These are phyloP conservation scores for Polyommatus iphigenia DNA, from an alignment of 2,888 invertebrate genomes.

Conservation along the genomic window DNA sequence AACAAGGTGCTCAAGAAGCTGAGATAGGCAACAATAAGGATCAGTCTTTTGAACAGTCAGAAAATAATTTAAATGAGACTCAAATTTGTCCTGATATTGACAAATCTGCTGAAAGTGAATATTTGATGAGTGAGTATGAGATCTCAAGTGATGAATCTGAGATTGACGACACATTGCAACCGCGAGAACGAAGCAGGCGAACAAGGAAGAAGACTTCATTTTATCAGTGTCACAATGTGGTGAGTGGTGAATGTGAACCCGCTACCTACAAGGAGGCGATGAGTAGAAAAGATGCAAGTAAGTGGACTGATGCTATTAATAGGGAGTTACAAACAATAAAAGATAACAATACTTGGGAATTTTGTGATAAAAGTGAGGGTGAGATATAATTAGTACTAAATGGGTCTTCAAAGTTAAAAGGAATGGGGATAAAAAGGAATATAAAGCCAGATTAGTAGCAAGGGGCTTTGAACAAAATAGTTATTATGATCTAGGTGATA, in stretches of 20 bases:
- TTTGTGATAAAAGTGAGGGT: not conserved
- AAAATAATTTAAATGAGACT: too few relatives aligned
- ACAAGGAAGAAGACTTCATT: not conserved
- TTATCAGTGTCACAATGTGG: not conserved
- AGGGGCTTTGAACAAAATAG: conserved; percentile 43
- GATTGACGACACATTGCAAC: too few relatives aligned
- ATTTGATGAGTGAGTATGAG: too few relatives aligned
- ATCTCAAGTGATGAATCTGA: too few relatives aligned
- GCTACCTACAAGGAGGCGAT: not conserved
- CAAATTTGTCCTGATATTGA: too few relatives aligned
- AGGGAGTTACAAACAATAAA: conserved; percentile 3
- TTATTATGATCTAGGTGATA: conserved; percentile 34
- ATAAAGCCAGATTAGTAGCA: conserved; percentile 45
- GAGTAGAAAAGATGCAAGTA: not conserved
- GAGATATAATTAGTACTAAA: conserved; percentile 35
- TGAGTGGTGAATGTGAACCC: not conserved
- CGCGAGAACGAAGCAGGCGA: not conserved
- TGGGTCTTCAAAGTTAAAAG: conserved; percentile 46
- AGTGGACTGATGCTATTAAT: conserved; percentile 11
- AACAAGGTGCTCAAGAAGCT: too few relatives aligned
- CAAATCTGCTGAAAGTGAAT: too few relatives aligned
- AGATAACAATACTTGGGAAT: not conserved
- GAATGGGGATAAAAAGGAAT: conserved; percentile 33
- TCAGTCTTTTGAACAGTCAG: too few relatives aligned
- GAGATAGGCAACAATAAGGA: too few relatives aligned